Base-by-base conservation (phyloP, 1,140 invertebrate species). In the Drosophila virilis region DNA sequence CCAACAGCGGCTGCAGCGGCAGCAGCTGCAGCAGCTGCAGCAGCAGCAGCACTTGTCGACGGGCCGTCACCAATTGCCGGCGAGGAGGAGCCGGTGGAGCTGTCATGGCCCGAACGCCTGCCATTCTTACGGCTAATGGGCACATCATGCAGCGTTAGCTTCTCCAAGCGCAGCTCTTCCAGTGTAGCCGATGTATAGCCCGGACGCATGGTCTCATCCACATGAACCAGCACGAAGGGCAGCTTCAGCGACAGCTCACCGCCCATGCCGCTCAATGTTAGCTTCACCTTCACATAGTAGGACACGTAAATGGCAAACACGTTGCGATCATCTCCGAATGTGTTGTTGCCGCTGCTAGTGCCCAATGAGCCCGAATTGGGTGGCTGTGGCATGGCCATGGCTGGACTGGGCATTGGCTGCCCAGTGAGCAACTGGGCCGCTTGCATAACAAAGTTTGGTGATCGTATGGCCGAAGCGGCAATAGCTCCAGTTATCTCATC, bases 221-320 rank as follows among this genome's bases (percentile, higher is more conserved):
- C 69, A 57, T 92, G 89, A 37, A 92, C 91, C 4, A 97, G 92
- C 1, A 94, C 95, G 89, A 97, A 97, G 0, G 97, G 97, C 32
- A 97, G 90, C 91, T 97, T 97, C 0, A 97, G 92, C 2, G 95
- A 95, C 9, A 97, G 92, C 54, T 96, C 95, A 1, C 96, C 96
- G 0, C 96, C 96, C 94, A 97, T 97, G 2, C 95, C 94, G 43
- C 96, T 96, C 1, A 97, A 93, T 4, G 96, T 92, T 0, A 97
- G 92, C 92, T 97, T 97, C 0, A 97, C 96, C 94, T 97, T 97
- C 0, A 97, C 96, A 78, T 97, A 97, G 90, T 97, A 97, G 0
- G 96, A 97, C 6, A 98, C 97, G 90, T 97, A 97, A 72, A 97
- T 97, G 54, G 97, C 97, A 83, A 97, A 97, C 1, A 97, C 96